These are phyloP conservation scores for Eupsittula cactorum DNA, from an alignment of 2,113 vertebrate species.

Conservation along the genomic window DNA sequence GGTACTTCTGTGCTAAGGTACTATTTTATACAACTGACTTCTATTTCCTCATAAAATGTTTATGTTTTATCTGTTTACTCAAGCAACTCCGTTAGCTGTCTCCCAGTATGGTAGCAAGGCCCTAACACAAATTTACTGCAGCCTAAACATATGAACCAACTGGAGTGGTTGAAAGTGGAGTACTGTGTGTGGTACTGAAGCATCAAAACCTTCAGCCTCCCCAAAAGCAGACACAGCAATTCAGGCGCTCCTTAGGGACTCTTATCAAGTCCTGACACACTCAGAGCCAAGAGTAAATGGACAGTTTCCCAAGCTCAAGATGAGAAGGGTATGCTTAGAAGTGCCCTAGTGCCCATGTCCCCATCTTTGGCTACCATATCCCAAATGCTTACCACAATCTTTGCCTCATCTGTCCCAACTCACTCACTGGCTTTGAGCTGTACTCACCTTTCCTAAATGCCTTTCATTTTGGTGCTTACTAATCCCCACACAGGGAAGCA, in stretches of 20 bases:
- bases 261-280: not conserved
- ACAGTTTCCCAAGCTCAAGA: not conserved
- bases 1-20: not conserved
- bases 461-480: not conserved
- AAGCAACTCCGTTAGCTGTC: not conserved
- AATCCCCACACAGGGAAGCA: not conserved
- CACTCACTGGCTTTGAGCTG: not conserved
- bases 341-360: too few relatives aligned
- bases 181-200: not conserved
- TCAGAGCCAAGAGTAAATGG: not conserved
- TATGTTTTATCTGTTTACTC: not conserved
- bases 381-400: not conserved
- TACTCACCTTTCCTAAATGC: not conserved
- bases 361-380: not conserved
- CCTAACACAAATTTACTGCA: not conserved
- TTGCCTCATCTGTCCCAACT: not conserved
- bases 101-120: not conserved
- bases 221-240: not conserved
- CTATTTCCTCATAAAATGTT: not conserved
- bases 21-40: not conserved
- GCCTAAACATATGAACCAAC: not conserved
- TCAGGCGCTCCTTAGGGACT: not conserved
- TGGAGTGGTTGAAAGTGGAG: not conserved
- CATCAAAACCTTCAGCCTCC: not conserved
- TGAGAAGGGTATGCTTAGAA: not conserved